phyloP scores from a whole-genome alignment of 2,888 invertebrate genomes.

The Diplazon laetatorius region DNA sequence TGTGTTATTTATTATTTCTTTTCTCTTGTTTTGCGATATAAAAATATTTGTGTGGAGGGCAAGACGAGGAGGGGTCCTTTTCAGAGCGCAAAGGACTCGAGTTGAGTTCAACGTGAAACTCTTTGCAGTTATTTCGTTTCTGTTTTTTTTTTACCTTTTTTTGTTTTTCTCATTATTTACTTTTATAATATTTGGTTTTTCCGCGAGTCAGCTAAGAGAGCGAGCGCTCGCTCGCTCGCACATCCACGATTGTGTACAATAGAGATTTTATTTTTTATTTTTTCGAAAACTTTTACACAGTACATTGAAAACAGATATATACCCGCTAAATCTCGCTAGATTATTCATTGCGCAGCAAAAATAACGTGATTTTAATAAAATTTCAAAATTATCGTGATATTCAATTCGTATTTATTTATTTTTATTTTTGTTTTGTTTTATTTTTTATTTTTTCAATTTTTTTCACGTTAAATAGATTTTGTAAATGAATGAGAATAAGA shows the following conservation, averaged over 20 bases:
- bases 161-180: neutral
- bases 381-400: constrained; percentile 30
- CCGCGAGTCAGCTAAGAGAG: constrained; percentile 27
- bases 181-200: too few relatives aligned
- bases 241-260: constrained; percentile 37
- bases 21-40: constrained; percentile 60
- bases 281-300: constrained; percentile 64
- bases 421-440: constrained; percentile 19
- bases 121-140: constrained; percentile 34
- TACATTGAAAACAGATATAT: constrained; percentile 62
- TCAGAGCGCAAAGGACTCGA: constrained; percentile 67
- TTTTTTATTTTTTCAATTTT: too few relatives aligned
- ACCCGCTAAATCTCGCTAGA: constrained; percentile 63
- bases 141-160: constrained; percentile 15
- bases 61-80: constrained; percentile 63
- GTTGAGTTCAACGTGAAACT: constrained; percentile 36
- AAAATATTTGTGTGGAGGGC: constrained; percentile 67
- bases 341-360: constrained; percentile 70
- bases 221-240: constrained; percentile 17
- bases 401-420: constrained; percentile 35
- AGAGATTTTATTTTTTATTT: too few relatives aligned
- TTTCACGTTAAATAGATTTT: too few relatives aligned
- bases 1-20: neutral
- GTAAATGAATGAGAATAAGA: constrained; percentile 17
- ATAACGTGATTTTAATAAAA: constrained; percentile 62